phyloP scores from a whole-genome alignment of 2,888 invertebrate species.

The Cephus pygmeus region DNA sequence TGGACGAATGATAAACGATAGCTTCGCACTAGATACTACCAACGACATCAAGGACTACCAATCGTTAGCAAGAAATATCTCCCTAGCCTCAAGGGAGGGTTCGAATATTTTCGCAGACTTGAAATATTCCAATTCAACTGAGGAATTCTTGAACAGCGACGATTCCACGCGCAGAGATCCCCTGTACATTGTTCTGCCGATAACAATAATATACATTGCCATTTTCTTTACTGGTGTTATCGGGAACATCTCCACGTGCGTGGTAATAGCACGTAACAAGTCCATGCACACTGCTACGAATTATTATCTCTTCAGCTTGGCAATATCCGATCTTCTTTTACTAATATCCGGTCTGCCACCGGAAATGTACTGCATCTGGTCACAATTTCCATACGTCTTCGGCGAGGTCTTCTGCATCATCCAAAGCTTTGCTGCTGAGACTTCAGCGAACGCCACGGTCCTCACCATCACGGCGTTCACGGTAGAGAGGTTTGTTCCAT shows the following conservation, averaged over 20 bases:
- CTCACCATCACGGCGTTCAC: slow-evolving; percentile 90
- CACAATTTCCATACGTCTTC: slow-evolving; percentile 78
- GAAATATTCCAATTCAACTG: slow-evolving; percentile 24
- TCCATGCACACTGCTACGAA: slow-evolving; percentile 89
- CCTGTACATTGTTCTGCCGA: slow-evolving; percentile 73
- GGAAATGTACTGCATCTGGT: slow-evolving; percentile 82
- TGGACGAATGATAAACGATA: background rate
- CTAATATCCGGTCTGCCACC: slow-evolving; percentile 82
- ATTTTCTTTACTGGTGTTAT: slow-evolving; percentile 81
- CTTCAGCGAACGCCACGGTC: slow-evolving; percentile 87
- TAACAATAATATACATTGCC: slow-evolving; percentile 75
- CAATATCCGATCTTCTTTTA: slow-evolving; percentile 81
- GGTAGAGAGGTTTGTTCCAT: slow-evolving; percentile 83
- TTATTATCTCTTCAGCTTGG: slow-evolving; percentile 83
- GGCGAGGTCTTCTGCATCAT: slow-evolving; percentile 82
- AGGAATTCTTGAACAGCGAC: slow-evolving; percentile 3
- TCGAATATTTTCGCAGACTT: background rate
- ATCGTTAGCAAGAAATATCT: background rate
- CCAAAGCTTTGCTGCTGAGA: slow-evolving; percentile 83
- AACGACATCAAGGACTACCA: background rate
- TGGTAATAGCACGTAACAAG: slow-evolving; percentile 80
- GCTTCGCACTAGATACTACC: background rate
- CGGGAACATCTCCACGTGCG: slow-evolving; percentile 84
- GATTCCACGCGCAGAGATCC: slow-evolving; percentile 64
- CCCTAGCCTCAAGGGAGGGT: background rate